Evolutionary conservation across 1,140 invertebrate genomes (phyloP).

Genomic region (Trachelipus rathkii): DNA sequence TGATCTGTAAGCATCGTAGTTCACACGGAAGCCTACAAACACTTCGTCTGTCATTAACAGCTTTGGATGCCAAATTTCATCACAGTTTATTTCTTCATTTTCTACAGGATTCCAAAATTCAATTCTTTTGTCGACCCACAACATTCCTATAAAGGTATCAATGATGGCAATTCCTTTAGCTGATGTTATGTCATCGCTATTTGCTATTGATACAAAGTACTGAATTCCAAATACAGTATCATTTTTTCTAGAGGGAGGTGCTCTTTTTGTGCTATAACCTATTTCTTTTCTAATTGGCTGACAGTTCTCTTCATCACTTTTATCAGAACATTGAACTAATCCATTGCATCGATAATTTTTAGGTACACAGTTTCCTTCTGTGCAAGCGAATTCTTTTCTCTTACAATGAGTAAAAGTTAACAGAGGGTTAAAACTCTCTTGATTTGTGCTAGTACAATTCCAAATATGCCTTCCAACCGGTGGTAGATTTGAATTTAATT

Average conservation of each 20-base stretch:
- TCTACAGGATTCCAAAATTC: not conserved
- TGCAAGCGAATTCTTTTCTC: conserved; percentile 5
- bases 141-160: not conserved
- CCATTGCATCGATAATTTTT: conserved; percentile 6
- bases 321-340: conserved; percentile 2
- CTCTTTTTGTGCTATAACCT: not conserved
- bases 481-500: no score
- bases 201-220: not conserved
- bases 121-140: not conserved
- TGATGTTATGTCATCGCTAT: not conserved
- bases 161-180: not conserved
- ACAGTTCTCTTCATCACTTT: conserved; percentile 21
- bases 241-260: not conserved
- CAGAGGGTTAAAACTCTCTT: no score
- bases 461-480: no score
- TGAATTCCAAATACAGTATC: not conserved
- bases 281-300: conserved; percentile 10
- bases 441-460: no score
- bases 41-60: no score
- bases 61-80: conserved; percentile 17
- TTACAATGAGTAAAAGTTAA: conserved; percentile 16
- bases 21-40: no score
- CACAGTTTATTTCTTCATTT: not conserved
- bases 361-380: conserved; percentile 17
- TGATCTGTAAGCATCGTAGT: no score